Evolutionary conservation across 2,113 vertebrate species (phyloP).

Genomic region (Seriola quinqueradiata): DNA sequence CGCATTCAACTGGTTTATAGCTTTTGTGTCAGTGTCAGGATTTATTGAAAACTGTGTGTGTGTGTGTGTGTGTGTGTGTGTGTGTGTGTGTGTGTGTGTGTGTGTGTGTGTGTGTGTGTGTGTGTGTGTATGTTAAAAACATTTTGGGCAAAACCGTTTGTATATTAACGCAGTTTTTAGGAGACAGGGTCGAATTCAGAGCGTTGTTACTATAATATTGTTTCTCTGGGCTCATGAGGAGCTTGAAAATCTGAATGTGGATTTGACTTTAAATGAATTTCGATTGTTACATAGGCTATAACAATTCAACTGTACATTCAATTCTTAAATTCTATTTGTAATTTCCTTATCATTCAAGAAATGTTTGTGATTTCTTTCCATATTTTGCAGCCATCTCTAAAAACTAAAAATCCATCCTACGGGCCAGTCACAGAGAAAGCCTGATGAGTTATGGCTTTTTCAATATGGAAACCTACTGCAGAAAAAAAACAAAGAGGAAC

Average conservation of each 20-base stretch:
- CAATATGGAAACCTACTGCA: not conserved
- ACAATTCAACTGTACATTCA: not conserved
- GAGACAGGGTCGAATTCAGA: not conserved
- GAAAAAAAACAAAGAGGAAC: not conserved
- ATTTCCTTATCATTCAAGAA: not conserved
- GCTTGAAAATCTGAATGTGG: not conserved
- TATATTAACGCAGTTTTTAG: too few species aligned
- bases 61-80: not conserved
- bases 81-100: not conserved
- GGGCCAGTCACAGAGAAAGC: too few species aligned
- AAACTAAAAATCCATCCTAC: too few species aligned
- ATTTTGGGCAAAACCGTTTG: not conserved
- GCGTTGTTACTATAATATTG: not conserved
- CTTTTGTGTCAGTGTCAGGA: not conserved
- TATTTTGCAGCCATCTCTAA: too few species aligned
- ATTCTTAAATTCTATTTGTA: not conserved
- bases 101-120: not conserved
- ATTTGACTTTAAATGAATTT: not conserved
- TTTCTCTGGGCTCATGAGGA: not conserved
- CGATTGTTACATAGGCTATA: not conserved
- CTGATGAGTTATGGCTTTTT: not conserved
- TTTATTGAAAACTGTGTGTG: not conserved
- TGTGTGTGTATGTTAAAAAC: too few species aligned
- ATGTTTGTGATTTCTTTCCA: not conserved
- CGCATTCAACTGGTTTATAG: not conserved